phyloP scores from a whole-genome alignment of 2,888 invertebrate genomes.

The Drosophila kambysellisi region DNA sequence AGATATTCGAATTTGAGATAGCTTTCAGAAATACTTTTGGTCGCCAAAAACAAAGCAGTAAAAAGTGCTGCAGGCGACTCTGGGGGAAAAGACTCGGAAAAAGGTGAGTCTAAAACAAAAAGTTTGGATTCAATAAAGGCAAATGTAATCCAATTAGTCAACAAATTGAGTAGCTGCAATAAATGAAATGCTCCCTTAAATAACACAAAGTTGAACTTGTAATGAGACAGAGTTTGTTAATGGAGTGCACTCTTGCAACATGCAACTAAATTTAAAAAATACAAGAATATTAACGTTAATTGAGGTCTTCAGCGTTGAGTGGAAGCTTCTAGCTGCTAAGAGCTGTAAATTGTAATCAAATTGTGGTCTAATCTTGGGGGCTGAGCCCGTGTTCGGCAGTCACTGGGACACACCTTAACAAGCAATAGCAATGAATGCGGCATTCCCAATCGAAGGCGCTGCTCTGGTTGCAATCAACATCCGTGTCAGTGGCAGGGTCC shows the following conservation, averaged over 20 bases:
- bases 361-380: conserved; percentile 1
- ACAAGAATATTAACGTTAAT: background rate
- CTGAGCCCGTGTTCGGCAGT: conserved; percentile 56
- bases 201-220: background rate
- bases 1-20: conserved; percentile 13
- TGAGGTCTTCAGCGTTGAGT: too few species aligned
- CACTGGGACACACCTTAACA: conserved; percentile 44
- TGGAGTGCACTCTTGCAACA: background rate
- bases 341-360: conserved; percentile 9
- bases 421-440: conserved; percentile 5
- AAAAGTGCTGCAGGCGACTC: conserved; percentile 2
- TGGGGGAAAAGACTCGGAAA: background rate
- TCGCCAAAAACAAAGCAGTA: conserved; percentile 19
- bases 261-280: background rate
- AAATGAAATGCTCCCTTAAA: background rate
- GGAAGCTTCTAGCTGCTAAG: background rate
- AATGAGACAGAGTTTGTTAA: background rate
- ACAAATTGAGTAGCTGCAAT: background rate
- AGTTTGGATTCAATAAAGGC: background rate
- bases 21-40: conserved; percentile 24
- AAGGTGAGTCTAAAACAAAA: background rate
- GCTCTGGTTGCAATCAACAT: conserved; percentile 68
- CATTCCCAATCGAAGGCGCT: conserved; percentile 13
- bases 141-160: conserved; percentile 24
- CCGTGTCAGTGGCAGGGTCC: conserved; percentile 70